phyloP scores from a whole-genome alignment of 1,140 invertebrate genomes.

The Caenorhabditis elegans region DNA sequence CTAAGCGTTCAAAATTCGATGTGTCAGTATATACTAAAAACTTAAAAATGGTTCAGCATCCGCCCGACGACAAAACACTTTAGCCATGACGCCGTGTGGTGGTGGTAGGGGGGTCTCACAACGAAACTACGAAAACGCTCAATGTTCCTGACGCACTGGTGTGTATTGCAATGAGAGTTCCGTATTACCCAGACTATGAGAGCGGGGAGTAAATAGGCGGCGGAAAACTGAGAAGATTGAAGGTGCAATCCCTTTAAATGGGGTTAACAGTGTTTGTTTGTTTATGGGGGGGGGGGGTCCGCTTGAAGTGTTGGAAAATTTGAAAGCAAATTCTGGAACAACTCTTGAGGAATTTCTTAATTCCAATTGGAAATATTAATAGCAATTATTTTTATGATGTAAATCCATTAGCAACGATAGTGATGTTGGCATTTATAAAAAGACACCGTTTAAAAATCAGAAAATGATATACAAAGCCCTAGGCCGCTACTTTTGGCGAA shows the following conservation, averaged over 20 bases:
- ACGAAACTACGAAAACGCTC: not conserved
- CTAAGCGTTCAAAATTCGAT: too few species aligned
- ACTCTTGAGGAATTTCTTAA: too few species aligned
- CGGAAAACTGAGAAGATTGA: slow-evolving; percentile 2
- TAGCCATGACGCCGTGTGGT: too few species aligned
- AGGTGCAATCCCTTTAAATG: slow-evolving; percentile 17
- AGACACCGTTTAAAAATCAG: not conserved
- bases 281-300: too few species aligned
- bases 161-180: slow-evolving; percentile 31
- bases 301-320: not conserved
- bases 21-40: too few species aligned
- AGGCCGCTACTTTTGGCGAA: not conserved
- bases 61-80: not conserved
- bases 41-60: not conserved
- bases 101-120: not conserved
- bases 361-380: too few species aligned
- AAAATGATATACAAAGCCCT: not conserved
- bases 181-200: slow-evolving; percentile 18
- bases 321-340: not conserved
- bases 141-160: slow-evolving; percentile 28
- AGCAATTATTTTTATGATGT: too few species aligned
- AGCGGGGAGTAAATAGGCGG: slow-evolving; percentile 8
- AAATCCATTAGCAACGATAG: too few species aligned
- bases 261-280: slow-evolving; percentile 20
- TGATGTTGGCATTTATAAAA: not conserved